Percentiles rank a stretch among this genome's conserved stretches.
Conservation (phyloP, 2,888 invertebrate species). For the Brassicogethes aeneus region DNA sequence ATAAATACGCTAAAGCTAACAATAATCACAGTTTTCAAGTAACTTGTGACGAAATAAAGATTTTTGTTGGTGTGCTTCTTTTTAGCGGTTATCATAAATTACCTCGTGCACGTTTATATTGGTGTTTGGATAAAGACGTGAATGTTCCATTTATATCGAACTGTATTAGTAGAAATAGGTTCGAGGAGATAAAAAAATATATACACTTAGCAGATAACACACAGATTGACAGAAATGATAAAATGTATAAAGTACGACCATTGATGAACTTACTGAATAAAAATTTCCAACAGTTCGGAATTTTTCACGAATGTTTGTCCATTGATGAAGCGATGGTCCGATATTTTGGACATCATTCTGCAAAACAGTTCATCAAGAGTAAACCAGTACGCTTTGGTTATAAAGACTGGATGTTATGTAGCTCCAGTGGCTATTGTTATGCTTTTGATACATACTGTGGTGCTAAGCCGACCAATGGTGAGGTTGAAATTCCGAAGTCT, state of each 20-base stretch:
- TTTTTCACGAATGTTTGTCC: constrained; percentile 19
- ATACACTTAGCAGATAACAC: no score
- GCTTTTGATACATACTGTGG: constrained; percentile 18
- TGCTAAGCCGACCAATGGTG: no score
- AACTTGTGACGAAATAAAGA: no score
- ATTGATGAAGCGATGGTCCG: constrained; percentile 23
- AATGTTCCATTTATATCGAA: constrained; percentile 21
- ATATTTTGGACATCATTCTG: constrained; percentile 20
- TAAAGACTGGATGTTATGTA: constrained; percentile 24
- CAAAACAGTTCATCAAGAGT: constrained; percentile 21
- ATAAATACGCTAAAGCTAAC: no score
- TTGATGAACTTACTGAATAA: constrained; percentile 13
- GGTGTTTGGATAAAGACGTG: constrained; percentile 27
- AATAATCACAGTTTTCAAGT: no score
- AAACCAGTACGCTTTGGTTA: constrained; percentile 27
- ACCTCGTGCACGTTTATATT: constrained; percentile 25
- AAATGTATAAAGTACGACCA: constrained; percentile 14
- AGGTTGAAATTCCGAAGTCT: no score
- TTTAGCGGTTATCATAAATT: constrained; percentile 27
- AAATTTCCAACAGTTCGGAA: constrained; percentile 18
- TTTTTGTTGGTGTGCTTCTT: no score
- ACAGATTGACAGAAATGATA: constrained; percentile 11
- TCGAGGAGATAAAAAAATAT: constrained; percentile 15
- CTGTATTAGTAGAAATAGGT: constrained; percentile 20
- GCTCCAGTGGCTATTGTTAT: constrained; percentile 21